phyloP scores from a whole-genome alignment of 2,113 vertebrate species.

The Brienomyrus brachyistius region DNA sequence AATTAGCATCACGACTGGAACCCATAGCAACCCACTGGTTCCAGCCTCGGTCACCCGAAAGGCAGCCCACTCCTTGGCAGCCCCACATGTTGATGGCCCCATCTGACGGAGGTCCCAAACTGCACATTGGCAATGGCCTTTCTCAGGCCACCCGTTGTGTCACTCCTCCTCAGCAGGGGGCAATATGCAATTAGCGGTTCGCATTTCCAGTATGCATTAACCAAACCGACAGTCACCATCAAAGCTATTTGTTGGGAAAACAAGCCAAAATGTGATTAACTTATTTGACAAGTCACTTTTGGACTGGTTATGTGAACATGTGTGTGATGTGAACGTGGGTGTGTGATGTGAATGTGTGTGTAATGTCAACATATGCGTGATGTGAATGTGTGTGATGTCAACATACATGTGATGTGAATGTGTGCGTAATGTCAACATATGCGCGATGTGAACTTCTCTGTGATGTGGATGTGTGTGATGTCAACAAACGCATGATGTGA shows the following conservation, averaged over 20 bases:
- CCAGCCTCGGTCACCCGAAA: neutral
- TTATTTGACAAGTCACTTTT: neutral
- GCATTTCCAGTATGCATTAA: neutral
- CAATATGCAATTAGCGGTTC: neutral
- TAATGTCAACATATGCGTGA: neutral
- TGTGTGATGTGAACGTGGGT: neutral
- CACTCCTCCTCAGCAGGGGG: neutral
- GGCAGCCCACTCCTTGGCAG: neutral
- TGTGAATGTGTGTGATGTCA: neutral
- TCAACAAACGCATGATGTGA: too few relatives aligned
- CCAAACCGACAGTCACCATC: neutral
- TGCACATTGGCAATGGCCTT: neutral
- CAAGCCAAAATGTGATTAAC: neutral
- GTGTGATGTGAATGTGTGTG: neutral
- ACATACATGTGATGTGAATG: too few relatives aligned
- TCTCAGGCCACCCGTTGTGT: neutral
- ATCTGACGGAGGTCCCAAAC: neutral
- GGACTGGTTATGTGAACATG: neutral
- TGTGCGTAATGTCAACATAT: too few relatives aligned
- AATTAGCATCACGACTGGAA: neutral
- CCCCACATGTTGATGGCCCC: neutral
- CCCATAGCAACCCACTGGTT: neutral
- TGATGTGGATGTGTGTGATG: too few relatives aligned
- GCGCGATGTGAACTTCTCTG: too few relatives aligned
- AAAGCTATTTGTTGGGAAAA: neutral